These are phyloP conservation scores for Halocynthia aurantium DNA, from an alignment of 23 tunicate genomes.

Conservation along the genomic window DNA sequence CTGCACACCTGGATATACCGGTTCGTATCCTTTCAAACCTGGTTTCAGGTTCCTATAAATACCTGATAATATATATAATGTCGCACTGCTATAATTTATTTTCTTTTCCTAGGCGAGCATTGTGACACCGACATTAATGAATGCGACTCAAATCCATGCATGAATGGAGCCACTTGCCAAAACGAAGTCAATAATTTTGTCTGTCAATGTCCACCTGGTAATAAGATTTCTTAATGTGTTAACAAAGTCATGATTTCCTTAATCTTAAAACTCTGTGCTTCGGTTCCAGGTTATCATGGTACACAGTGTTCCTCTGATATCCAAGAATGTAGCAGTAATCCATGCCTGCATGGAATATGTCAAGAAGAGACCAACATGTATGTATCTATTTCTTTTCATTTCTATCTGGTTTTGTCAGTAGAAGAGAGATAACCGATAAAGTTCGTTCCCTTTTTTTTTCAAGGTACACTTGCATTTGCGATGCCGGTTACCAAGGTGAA, in stretches of 20 bases:
- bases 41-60: background rate
- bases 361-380: slow-evolving; percentile 67
- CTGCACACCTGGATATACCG: slow-evolving; percentile 63
- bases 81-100: background rate
- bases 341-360: slow-evolving; percentile 67
- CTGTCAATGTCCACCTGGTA: slow-evolving; percentile 86
- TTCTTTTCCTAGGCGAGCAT: slow-evolving; percentile 26
- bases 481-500: slow-evolving; percentile 58
- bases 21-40: slow-evolving; percentile 21
- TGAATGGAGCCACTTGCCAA: slow-evolving; percentile 76
- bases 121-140: slow-evolving; percentile 81
- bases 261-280: background rate
- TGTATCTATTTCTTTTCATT: background rate
- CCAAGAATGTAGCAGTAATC: slow-evolving; percentile 79
- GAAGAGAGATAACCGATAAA: background rate
- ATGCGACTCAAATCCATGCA: slow-evolving; percentile 75
- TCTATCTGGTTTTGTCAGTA: background rate
- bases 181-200: slow-evolving; percentile 33
- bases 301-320: slow-evolving; percentile 64
- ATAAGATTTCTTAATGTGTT: background rate
- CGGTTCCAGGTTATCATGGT: slow-evolving; percentile 59
- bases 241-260: background rate
- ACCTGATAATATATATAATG: background rate
- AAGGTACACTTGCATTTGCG: slow-evolving; percentile 67
- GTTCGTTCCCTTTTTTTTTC: background rate